Conservation (phyloP, 2,113 vertebrate genomes). For the Arizona elegans region DNA sequence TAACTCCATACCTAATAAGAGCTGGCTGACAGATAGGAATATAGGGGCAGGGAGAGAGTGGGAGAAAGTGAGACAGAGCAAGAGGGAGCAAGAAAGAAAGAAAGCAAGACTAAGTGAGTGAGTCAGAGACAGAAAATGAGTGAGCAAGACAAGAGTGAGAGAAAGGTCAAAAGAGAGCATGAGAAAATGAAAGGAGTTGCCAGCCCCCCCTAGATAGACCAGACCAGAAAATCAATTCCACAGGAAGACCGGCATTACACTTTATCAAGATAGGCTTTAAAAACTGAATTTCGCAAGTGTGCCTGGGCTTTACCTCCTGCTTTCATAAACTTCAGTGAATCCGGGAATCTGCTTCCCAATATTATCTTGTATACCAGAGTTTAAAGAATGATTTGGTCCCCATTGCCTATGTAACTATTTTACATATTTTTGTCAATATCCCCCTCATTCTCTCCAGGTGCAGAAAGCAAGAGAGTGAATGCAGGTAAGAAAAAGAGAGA, state of each 20-base stretch:
- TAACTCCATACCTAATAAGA: background rate
- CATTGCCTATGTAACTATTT: background rate
- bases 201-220: background rate
- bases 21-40: background rate
- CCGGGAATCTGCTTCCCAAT: background rate
- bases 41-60: background rate
- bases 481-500: background rate
- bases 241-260: background rate
- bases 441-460: background rate
- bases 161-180: background rate
- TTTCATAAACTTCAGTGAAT: background rate
- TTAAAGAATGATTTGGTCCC: background rate
- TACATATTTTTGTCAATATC: background rate
- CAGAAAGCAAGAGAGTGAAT: background rate
- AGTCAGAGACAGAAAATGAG: background rate
- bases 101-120: background rate
- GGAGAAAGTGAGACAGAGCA: background rate
- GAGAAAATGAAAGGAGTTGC: background rate
- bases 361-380: background rate
- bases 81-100: background rate
- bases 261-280: background rate
- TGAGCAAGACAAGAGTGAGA: background rate
- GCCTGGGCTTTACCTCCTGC: background rate
- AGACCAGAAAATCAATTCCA: background rate
- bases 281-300: background rate